A percentile compares a stretch with the other conserved stretches of the same genome.
Conservation (phyloP, 2,797 vertebrate genomes). For the Holocentrus rufus region DNA sequence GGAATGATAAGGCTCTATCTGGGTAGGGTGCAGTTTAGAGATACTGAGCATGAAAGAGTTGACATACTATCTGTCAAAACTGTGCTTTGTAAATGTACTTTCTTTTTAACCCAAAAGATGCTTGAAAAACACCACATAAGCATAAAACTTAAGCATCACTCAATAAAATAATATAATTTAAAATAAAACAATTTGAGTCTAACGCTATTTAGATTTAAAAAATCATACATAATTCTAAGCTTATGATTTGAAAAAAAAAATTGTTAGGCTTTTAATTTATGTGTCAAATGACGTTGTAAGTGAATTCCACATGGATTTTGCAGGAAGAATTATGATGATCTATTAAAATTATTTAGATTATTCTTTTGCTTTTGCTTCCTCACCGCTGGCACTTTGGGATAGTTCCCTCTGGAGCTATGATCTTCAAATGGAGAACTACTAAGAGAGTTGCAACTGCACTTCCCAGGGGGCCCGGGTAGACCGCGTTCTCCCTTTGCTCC, state of each 20-base stretch:
- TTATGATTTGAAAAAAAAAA: background rate
- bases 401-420: conserved; percentile 79
- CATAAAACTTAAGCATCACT: background rate
- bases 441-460: conserved; percentile 88
- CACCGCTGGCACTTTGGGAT: conserved; percentile 90
- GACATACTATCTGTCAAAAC: background rate
- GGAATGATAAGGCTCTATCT: background rate
- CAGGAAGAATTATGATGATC: background rate
- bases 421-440: conserved; percentile 83
- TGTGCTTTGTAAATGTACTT: too few species aligned
- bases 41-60: conserved; percentile 6
- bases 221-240: too few species aligned
- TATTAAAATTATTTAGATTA: background rate
- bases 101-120: background rate
- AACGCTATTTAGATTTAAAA: too few species aligned
- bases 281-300: conserved; percentile 32
- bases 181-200: too few species aligned
- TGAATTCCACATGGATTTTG: too few species aligned
- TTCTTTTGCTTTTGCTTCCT: conserved; percentile 68
- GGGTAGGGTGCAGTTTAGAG: background rate
- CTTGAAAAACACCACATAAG: conserved; percentile 5
- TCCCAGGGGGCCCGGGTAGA: conserved; percentile 89
- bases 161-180: background rate
- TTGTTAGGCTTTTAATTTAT: background rate
- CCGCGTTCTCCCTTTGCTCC: conserved; percentile 94